Percentiles rank a stretch among this genome's conserved stretches.
These are phyloP conservation scores for Forbesichthys agassizii DNA, from an alignment of 2,113 vertebrate genomes.

Conservation along the genomic window DNA sequence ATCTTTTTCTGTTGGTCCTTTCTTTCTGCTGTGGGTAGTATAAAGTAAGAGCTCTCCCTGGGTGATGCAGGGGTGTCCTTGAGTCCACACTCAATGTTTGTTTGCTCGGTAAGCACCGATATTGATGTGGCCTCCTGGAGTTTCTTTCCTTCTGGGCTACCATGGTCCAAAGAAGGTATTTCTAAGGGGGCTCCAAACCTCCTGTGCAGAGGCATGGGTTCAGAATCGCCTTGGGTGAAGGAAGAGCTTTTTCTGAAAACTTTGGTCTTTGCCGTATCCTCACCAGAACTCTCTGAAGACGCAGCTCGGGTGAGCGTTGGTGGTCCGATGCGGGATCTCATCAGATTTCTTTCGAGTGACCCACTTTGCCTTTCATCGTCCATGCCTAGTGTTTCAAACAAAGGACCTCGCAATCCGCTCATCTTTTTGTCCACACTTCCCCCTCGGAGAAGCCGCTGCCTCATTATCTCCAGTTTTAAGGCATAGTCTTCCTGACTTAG, in stretches of 20 bases:
- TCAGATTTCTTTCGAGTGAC: conserved; percentile 63
- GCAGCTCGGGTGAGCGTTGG: conserved; percentile 78
- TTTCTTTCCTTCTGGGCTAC: conserved; percentile 55
- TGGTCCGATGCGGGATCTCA: conserved; percentile 63
- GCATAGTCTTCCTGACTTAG: conserved; percentile 85
- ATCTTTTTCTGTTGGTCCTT: conserved; percentile 48
- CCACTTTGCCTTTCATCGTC: conserved; percentile 72
- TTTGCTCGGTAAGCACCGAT: conserved; percentile 80
- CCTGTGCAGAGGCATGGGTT: conserved; percentile 85
- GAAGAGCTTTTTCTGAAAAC: conserved; percentile 88
- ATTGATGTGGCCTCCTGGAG: conserved; percentile 86
- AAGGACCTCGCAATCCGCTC: conserved; percentile 90
- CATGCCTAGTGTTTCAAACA: conserved; percentile 88
- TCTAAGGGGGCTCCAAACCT: conserved; percentile 88
- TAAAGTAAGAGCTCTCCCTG: conserved; percentile 29
- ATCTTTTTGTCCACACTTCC: conserved; percentile 83
- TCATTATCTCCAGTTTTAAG: conserved; percentile 90
- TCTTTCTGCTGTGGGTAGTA: conserved; percentile 23
- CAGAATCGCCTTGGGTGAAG: conserved; percentile 86
- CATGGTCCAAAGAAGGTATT: conserved; percentile 80
- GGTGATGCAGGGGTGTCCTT: conserved; percentile 55
- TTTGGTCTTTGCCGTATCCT: conserved; percentile 72
- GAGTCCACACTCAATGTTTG: conserved; percentile 39
- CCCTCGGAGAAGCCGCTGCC: conserved; percentile 86
- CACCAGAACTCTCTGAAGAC: conserved; percentile 79